Evolutionary conservation across 2,113 vertebrate species (phyloP).

Genomic region (Salvelinus alpinus): DNA sequence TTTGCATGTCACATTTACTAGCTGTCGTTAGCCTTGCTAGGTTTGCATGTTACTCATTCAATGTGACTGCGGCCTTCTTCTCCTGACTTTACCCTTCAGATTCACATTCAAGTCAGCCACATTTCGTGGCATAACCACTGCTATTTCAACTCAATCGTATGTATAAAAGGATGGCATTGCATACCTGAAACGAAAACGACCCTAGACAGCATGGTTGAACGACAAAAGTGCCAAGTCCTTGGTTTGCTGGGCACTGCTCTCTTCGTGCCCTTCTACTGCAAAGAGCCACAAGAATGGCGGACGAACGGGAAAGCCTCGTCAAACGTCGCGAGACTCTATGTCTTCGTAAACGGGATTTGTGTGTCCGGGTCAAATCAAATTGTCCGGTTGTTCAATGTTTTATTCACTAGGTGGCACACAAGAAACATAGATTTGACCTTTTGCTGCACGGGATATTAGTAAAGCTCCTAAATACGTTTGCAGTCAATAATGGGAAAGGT

Average conservation of each 20-base stretch:
- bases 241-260: constrained; percentile 42
- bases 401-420: constrained; percentile 14
- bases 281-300: constrained; percentile 64
- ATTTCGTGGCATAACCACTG: background rate
- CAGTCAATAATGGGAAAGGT: too few species aligned
- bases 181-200: constrained; percentile 79
- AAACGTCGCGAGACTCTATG: constrained; percentile 67
- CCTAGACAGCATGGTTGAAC: constrained; percentile 83
- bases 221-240: constrained; percentile 41
- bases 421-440: background rate
- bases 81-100: constrained; percentile 71
- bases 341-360: background rate
- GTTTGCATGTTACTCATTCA: constrained; percentile 36
- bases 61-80: constrained; percentile 57
- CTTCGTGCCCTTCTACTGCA: constrained; percentile 72
- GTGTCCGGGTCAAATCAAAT: background rate
- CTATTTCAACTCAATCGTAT: too few species aligned
- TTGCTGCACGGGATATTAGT: too few species aligned
- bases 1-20: too few species aligned
- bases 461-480: too few species aligned
- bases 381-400: background rate
- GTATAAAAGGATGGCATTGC: rapidly evolving
- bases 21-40: too few species aligned
- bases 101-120: constrained; percentile 22
- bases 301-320: constrained; percentile 9